A percentile compares a stretch with the other conserved stretches of the same genome.
These are phyloP conservation scores for Eidolon dupreanum DNA, from an alignment of 2,797 vertebrate genomes.

Conservation along the genomic window DNA sequence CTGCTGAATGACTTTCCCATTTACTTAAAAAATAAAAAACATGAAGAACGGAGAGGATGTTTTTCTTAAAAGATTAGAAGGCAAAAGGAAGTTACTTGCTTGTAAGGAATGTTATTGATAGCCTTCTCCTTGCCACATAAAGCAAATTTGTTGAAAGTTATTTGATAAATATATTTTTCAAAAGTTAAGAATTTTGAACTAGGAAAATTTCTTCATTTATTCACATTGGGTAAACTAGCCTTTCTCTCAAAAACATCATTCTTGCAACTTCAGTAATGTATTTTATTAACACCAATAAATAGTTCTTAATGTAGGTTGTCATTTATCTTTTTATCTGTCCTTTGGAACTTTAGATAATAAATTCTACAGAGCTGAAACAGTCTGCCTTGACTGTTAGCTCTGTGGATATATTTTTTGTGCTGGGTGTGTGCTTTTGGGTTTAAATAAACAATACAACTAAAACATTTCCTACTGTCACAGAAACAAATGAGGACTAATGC, in stretches of 20 bases:
- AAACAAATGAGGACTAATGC: background rate
- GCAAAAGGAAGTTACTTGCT: background rate
- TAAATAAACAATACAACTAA: constrained; percentile 29
- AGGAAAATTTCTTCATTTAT: background rate
- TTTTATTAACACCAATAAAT: constrained; percentile 26
- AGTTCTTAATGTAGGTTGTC: background rate
- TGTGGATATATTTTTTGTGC: background rate
- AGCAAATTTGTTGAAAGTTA: constrained; percentile 19
- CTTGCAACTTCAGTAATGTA: background rate
- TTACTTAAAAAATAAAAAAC: background rate
- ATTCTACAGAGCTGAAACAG: background rate
- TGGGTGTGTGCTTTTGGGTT: background rate
- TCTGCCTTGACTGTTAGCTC: background rate
- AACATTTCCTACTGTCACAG: background rate
- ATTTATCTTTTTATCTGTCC: constrained; percentile 25
- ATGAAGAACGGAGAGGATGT: background rate
- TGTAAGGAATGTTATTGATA: background rate
- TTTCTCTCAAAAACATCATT: background rate
- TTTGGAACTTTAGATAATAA: background rate
- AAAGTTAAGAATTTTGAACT: background rate
- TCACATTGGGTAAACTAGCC: background rate
- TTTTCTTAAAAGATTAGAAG: background rate
- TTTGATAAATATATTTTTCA: background rate
- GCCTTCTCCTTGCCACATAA: background rate
- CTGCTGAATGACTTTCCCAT: background rate